Percentiles rank a stretch among this genome's conserved stretches.
Conservation (phyloP, 2,113 vertebrate genomes). For the Picathartes gymnocephalus region DNA sequence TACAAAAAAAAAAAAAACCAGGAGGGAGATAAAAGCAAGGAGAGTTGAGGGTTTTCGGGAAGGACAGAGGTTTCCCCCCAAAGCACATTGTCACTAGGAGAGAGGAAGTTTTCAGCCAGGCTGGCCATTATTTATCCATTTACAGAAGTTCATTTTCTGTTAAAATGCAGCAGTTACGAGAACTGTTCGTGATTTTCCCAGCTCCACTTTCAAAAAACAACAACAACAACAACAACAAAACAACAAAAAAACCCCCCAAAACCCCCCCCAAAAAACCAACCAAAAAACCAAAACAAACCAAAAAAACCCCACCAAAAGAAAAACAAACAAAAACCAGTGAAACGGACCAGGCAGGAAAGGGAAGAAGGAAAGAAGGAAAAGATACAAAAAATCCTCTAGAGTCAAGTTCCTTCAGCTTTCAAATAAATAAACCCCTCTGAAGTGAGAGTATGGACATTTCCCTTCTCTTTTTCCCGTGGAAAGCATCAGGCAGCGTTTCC, state of each 20-base stretch:
- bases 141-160: background rate
- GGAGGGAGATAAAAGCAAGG: background rate
- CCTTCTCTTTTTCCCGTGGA: background rate
- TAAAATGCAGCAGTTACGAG: background rate
- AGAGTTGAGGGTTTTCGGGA: rapidly evolving
- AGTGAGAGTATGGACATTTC: background rate
- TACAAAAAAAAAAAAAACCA: background rate
- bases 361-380: background rate
- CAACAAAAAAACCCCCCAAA: too few species aligned
- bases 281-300: too few species aligned
- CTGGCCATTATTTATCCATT: background rate
- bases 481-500: background rate
- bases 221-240: too few species aligned
- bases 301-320: background rate
- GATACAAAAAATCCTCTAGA: background rate
- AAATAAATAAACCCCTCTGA: background rate
- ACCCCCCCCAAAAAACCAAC: too few species aligned
- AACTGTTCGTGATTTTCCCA: background rate
- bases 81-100: background rate
- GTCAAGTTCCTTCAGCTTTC: background rate
- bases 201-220: background rate
- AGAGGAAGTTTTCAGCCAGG: background rate
- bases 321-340: too few species aligned
- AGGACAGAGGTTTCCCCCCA: background rate
- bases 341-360: background rate